These are phyloP conservation scores for Allygus modestus DNA, from an alignment of 2,888 invertebrate species.

Conservation along the genomic window DNA sequence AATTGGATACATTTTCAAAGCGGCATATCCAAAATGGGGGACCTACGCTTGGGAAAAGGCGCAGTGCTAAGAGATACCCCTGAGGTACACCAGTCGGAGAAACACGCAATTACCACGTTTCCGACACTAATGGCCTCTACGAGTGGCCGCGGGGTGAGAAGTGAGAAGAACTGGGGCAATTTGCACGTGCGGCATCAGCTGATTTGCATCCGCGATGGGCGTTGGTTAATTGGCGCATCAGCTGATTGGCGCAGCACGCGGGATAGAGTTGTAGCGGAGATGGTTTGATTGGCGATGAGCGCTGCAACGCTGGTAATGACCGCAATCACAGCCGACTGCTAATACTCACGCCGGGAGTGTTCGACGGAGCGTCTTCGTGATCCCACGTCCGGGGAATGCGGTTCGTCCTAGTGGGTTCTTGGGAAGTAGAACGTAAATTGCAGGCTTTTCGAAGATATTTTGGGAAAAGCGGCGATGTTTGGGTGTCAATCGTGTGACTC, in stretches of 20 bases:
- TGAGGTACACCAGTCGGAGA: slow-evolving; percentile 29
- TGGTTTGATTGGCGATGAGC: background rate
- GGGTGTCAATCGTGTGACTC: background rate
- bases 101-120: slow-evolving; percentile 31
- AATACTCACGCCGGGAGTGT: background rate
- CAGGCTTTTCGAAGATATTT: background rate
- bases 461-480: background rate
- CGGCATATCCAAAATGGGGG: background rate
- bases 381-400: background rate
- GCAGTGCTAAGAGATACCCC: slow-evolving; percentile 18
- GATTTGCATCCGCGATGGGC: slow-evolving; percentile 17
- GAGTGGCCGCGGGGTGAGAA: slow-evolving; percentile 19
- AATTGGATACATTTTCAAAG: background rate
- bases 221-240: slow-evolving; percentile 34
- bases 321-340: slow-evolving; percentile 2
- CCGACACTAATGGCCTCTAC: slow-evolving; percentile 17
- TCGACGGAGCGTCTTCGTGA: slow-evolving; percentile 7
- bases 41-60: background rate
- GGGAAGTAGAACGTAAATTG: slow-evolving; percentile 26
- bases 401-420: background rate
- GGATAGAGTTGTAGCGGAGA: slow-evolving; percentile 5
- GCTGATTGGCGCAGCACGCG: slow-evolving; percentile 22
- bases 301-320: background rate
- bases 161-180: slow-evolving; percentile 39
- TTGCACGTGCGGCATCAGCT: slow-evolving; percentile 47